Evolutionary conservation across 2,797 vertebrate genomes (phyloP).

Genomic region (Anniella stebbinsi): DNA sequence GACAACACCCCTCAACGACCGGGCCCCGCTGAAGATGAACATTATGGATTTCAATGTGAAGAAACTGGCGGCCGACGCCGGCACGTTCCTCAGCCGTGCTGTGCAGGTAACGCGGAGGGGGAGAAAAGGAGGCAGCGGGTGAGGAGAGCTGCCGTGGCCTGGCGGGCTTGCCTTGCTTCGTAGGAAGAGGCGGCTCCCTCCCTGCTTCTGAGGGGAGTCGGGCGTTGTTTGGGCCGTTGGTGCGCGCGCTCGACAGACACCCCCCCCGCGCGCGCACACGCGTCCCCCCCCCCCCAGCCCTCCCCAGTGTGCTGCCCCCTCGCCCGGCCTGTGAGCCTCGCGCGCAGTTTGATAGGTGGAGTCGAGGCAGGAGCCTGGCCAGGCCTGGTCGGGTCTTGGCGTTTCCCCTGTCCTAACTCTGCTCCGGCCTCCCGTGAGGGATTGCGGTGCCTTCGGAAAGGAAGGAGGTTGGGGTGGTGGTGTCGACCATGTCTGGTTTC

Average conservation of each 20-base stretch:
- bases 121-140: neutral
- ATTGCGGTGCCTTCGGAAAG: neutral
- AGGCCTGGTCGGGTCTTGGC: neutral
- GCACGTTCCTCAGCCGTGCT: slow-evolving; percentile 90
- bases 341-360: neutral
- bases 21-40: slow-evolving; percentile 49
- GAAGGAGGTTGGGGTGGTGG: slow-evolving; percentile 3
- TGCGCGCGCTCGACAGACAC: neutral
- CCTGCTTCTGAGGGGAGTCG: slow-evolving; percentile 32
- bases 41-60: slow-evolving; percentile 95
- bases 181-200: neutral
- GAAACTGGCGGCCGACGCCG: slow-evolving; percentile 90
- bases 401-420: neutral
- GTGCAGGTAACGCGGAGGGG: slow-evolving; percentile 60
- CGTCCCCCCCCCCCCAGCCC: accelerated
- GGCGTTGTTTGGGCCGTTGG: neutral
- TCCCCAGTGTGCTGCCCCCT: too few species aligned
- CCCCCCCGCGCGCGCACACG: neutral
- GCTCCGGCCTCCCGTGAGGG: too few species aligned
- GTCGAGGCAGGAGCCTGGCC: neutral
- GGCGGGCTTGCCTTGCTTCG: neutral
- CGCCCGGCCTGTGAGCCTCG: neutral
- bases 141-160: neutral
- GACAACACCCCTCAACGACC: neutral
- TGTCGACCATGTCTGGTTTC: neutral